Evolutionary conservation across 1,140 invertebrate genomes (phyloP), one percentile per base, ranked within the genome.

Genomic region (Hestina assimilis): DNA sequence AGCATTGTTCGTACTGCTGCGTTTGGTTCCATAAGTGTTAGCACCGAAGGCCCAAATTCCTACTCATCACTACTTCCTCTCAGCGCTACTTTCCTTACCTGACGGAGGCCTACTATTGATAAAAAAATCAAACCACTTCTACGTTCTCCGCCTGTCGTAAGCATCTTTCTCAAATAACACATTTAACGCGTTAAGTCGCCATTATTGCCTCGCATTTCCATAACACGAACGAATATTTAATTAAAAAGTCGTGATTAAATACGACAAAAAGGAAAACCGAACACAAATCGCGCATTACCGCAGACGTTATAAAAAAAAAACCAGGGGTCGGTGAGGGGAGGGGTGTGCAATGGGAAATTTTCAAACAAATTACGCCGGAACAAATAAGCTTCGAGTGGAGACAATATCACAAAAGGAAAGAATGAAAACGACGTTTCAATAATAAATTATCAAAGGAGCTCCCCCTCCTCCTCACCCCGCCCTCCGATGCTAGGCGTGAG

Each of bases 401-500:
- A 81, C 81, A 81, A 79, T 79, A 84, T 84, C 75, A 81, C 68
- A 79, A 81, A 75, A 75, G 75, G 67, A 79, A 74, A 72, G 75
- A 76, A 81, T 76, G 69, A 75, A 79, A 68, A 71, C 69, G 65
- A 72, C 66, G 74, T 79, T 82, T 82, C 81, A 83, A 85, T 84
- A 83, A 83, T 84, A 84, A 83, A 84, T 83, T 83, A 84, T 83
- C 74, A 81, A 78, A 81, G 79, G 69, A 60, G 60, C 56, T 62
- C 53, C 31, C 65, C 46, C 40, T 63, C 50, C 59, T 48, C 42
- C 55, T n/a, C n/a, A n/a, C n/a, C n/a, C 65, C 46, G 35, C 65
- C 50, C 59, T 48, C 42, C 55, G 46, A 58, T 59, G 60, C 48
- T 48, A 58, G 65, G 71, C 66, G 71, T 72, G 72, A 75, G 76